Conservation (phyloP, 30 jellyfish, hydroid and myxozoan genomes). For the Aurelia aurita region DNA sequence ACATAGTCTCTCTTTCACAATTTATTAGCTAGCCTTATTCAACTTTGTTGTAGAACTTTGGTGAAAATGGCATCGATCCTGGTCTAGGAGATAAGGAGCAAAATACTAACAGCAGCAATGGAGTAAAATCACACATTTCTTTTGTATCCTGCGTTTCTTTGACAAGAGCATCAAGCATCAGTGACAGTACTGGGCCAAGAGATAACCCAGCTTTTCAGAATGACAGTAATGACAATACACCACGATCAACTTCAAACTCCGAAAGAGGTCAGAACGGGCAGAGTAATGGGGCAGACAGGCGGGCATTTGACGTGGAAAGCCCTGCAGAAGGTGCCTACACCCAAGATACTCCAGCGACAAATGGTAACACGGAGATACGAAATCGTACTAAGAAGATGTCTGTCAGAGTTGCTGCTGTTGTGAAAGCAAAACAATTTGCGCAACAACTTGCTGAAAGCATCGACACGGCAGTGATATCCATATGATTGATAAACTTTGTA, state of each 20-base stretch:
- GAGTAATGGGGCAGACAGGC: background rate
- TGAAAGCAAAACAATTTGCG: constrained; percentile 51
- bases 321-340: background rate
- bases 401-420: constrained; percentile 15
- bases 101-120: no score
- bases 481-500: constrained; percentile 75
- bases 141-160: no score
- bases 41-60: no score
- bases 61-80: no score
- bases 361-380: no score
- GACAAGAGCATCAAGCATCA: background rate
- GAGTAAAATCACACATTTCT: no score
- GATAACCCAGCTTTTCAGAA: constrained; percentile 26
- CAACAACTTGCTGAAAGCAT: constrained; percentile 71
- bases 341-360: no score
- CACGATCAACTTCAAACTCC: background rate
- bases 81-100: no score
- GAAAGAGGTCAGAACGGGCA: constrained; percentile 32
- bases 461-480: constrained; percentile 68
- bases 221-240: constrained; percentile 2
- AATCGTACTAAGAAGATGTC: no score
- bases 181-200: background rate
- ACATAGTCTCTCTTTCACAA: no score
- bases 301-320: background rate
- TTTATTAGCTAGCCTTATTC: no score